These are phyloP conservation scores for Tenebrio molitor DNA, from an alignment of 1,140 invertebrate species.

Conservation along the genomic window DNA sequence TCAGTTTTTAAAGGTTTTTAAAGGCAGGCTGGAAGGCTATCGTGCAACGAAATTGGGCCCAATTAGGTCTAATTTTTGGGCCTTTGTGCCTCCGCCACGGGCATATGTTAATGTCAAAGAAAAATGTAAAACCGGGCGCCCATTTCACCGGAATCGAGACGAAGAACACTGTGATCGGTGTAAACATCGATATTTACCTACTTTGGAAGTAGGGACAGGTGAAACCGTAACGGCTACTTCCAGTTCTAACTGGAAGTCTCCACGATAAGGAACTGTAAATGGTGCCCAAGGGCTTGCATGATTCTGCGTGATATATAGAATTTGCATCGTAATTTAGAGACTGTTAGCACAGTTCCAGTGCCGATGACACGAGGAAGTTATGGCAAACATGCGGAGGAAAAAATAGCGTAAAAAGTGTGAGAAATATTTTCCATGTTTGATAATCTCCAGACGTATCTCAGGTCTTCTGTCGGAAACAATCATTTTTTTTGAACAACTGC, in stretches of 20 bases:
- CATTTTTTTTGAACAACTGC: too few relatives aligned
- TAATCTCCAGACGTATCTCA: too few relatives aligned
- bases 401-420: too few relatives aligned
- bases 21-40: neutral
- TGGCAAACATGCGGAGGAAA: too few relatives aligned
- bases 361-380: too few relatives aligned
- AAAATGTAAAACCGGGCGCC: conserved; percentile 6
- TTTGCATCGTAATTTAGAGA: neutral
- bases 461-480: too few relatives aligned
- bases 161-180: neutral
- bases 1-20: conserved; percentile 13
- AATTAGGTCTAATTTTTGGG: conserved; percentile 25
- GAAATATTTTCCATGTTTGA: too few relatives aligned
- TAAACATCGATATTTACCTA: conserved; percentile 4
- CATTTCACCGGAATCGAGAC: neutral
- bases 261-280: neutral
- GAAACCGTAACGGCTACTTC: conserved; percentile 27
- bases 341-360: neutral
- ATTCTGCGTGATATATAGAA: neutral
- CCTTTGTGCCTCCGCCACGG: neutral
- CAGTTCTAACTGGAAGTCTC: conserved; percentile 2
- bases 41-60: conserved; percentile 12
- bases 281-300: neutral
- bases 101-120: neutral
- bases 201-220: neutral